Evolutionary conservation across 2,888 invertebrate genomes (phyloP), one percentile per base, ranked within the genome.

Genomic region (Cremastobaeus sp.): DNA sequence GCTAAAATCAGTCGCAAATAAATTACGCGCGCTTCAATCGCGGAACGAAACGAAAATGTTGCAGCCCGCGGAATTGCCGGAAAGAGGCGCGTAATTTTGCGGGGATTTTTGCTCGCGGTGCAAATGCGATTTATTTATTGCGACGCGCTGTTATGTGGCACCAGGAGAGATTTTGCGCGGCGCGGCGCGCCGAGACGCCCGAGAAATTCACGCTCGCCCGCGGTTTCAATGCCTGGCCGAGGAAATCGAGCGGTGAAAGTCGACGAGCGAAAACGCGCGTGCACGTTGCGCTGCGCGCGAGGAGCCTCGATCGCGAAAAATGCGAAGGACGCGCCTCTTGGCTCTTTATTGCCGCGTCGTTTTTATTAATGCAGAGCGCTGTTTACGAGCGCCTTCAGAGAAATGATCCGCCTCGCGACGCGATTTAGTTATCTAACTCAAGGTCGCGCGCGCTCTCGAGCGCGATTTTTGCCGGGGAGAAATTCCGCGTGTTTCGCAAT

Each of bases 361-460:
- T 64, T 70, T 64, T 70, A 70, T 64, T 62, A 70, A 64, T 70
- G 50, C 55, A 50, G 41, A 70, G 39, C 57, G 28, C 60, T 20
- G 20, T 64, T 70, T 64, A 70, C 30, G 64, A 70, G 64, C 43
- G 47, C 55, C 39, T 64, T 70, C 70, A 43, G 39, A 41, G 57
- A 64, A 62, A 57, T 62, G 48, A 70, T 70, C 47, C 32, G 28
- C 30, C 25, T 11, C 39, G 32, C 55, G 30, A 45, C 21, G 34
- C 62, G 54, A 70, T 55, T 70, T 62, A 62, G 69, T 54, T 70
- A 70, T 70, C 69, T 70, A 60, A 70, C 55, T 62, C 54, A 70
- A 70, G 62, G 69, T 60, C 62, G 20, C 11, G 55, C 55, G 54
- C 34, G 55, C 62, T 47, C n/a, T n/a, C n/a, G n/a, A n/a, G n/a